A percentile compares a stretch with the other conserved stretches of the same genome.
Conservation (phyloP, 2,113 vertebrate genomes). For the Callipepla californica region DNA sequence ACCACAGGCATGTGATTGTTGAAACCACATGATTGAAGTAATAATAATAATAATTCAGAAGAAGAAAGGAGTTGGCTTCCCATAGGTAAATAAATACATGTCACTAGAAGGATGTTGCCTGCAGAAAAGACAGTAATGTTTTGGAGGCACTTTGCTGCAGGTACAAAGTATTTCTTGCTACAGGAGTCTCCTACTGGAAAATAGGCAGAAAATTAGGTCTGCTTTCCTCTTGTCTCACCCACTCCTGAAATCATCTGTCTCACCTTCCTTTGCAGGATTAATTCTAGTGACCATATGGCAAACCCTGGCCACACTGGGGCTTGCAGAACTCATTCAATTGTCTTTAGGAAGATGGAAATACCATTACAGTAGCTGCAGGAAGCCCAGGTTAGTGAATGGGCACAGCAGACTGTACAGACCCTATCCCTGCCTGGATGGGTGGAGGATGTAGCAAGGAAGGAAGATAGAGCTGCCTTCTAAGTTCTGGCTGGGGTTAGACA, state of each 20-base stretch:
- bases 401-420: not conserved
- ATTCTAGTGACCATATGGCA: not conserved
- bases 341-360: not conserved
- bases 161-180: not conserved
- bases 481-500: not conserved
- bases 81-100: not conserved
- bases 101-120: not conserved
- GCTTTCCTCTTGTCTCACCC: fast-evolving
- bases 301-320: not conserved
- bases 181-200: not conserved
- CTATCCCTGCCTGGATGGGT: not conserved
- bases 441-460: not conserved
- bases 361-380: fast-evolving
- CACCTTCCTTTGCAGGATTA: not conserved
- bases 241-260: not conserved
- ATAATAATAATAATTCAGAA: not conserved
- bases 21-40: not conserved
- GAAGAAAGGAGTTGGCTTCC: not conserved
- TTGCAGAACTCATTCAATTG: not conserved
- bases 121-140: not conserved
- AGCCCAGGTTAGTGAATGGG: not conserved
- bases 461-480: not conserved
- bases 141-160: not conserved
- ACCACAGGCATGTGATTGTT: not conserved
- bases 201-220: not conserved